These are phyloP conservation scores for Fringilla coelebs DNA, from an alignment of 2,797 vertebrate species.

Conservation along the genomic window DNA sequence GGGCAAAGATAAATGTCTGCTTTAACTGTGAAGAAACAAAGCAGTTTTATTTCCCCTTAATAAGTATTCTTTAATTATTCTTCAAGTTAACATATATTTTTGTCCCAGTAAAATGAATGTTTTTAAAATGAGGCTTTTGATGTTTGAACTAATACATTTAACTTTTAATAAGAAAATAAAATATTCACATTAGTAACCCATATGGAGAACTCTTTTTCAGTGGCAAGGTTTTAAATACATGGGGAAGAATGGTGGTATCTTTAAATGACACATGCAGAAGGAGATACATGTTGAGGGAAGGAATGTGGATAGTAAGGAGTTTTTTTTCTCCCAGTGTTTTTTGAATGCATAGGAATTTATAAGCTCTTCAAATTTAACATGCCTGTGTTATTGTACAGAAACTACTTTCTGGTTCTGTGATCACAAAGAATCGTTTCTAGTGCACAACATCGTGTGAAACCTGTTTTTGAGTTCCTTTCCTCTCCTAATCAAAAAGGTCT, in stretches of 20 bases:
- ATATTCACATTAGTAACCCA: background rate
- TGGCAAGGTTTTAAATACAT: background rate
- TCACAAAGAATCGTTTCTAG: background rate
- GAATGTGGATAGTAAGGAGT: fast-evolving
- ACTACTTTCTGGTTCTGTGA: background rate
- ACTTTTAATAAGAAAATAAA: background rate
- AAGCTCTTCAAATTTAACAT: background rate
- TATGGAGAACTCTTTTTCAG: background rate
- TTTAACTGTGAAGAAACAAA: background rate
- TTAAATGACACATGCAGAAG: background rate
- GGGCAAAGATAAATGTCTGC: background rate
- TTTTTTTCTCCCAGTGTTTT: background rate
- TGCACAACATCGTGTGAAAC: background rate
- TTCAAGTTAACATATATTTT: background rate
- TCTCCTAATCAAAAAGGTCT: background rate
- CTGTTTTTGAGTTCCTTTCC: background rate
- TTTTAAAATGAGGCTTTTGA: background rate
- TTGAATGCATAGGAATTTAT: background rate
- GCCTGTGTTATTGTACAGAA: background rate
- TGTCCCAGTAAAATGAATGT: background rate
- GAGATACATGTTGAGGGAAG: fast-evolving
- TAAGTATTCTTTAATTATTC: background rate
- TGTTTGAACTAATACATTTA: background rate
- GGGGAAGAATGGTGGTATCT: background rate
- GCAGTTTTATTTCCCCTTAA: background rate